Evolutionary conservation across 2,797 vertebrate species (phyloP).

Genomic region (Hypotaenidia okinawae): DNA sequence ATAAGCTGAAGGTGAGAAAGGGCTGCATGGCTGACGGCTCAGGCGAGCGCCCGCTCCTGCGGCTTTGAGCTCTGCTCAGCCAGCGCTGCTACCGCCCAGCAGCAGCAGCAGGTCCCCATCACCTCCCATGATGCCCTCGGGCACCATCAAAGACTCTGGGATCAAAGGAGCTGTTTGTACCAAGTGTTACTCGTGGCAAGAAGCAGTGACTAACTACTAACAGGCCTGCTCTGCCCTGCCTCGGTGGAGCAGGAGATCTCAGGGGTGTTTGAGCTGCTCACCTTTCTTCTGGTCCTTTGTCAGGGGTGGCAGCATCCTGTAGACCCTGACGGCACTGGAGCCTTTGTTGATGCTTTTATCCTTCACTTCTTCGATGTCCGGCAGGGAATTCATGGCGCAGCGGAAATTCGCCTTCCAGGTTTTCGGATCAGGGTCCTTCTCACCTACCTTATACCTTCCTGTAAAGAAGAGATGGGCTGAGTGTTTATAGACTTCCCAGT

Average conservation of each 20-base stretch:
- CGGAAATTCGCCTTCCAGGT: constrained; percentile 99
- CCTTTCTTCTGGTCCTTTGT: constrained; percentile 83
- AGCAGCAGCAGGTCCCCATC: background rate
- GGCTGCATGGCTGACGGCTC: background rate
- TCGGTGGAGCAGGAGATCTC: accelerated
- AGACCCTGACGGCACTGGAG: constrained; percentile 90
- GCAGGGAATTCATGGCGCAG: constrained; percentile 97
- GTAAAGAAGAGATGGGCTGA: background rate
- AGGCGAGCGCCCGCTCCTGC: background rate
- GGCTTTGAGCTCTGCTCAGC: background rate
- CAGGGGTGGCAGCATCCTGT: constrained; percentile 87
- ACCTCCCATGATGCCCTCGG: background rate
- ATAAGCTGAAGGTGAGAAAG: background rate
- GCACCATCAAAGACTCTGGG: background rate
- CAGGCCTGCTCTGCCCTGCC: background rate
- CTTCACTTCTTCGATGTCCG: constrained; percentile 95
- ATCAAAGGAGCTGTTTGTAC: background rate
- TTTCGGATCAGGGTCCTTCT: constrained; percentile 86
- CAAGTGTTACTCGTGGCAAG: background rate
- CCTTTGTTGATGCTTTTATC: constrained; percentile 93
- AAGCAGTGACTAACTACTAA: background rate
- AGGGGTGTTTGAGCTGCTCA: background rate
- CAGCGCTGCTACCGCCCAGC: background rate
- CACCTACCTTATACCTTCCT: constrained; percentile 89
- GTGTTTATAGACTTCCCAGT: background rate